Evolutionary conservation across 2,113 vertebrate species (phyloP), one percentile per base, ranked within the genome.

Genomic region (Calyptomena viridis): DNA sequence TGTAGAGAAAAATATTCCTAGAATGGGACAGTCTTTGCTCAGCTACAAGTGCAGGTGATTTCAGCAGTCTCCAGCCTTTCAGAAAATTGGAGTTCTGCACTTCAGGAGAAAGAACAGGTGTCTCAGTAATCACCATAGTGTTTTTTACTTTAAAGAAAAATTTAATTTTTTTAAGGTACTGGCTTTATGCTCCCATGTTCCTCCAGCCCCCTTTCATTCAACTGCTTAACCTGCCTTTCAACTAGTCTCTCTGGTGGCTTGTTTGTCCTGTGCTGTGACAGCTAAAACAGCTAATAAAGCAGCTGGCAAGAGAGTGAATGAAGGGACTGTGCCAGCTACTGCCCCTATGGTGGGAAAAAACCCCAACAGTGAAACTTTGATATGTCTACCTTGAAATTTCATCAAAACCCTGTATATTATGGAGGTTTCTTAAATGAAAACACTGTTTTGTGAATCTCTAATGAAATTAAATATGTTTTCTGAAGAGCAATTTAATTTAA

Each of bases 171-270:
- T 87, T 35, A 27, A 39, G 30, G 15, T 72, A 46, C 79, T 94
- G 79, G 6, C 50, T 89, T 95, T 95, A 39, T 42, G 25, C 5
- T 79, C 13, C 15, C 8, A 4, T 76, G 6, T 58, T 89, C 53
- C 33, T 91, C 40, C 53, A 93, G 9, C 46, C 27, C 24, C 20
- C 15, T 84, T 89, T 67, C 53, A 66, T 68, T 84, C 69, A 87
- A 69, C 74, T 94, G 49, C 37, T 87, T 89, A 95, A 94, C 69
- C 46, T 95, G 42, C 62, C 73, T 94, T 94, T 94, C 66, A 93
- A 4, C 53, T 58, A 9, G 18, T 47, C 76, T 89, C 95, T 91
- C 95, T 82, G 73, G 66, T 91, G 93, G n/a, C 91, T 85, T 94
- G 77, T 94, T 96, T 83, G 77, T 82, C 91, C 87, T 92, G 44